Base-by-base conservation (phyloP, 2,888 invertebrate genomes). In the Polydrusus pterygomalis region DNA sequence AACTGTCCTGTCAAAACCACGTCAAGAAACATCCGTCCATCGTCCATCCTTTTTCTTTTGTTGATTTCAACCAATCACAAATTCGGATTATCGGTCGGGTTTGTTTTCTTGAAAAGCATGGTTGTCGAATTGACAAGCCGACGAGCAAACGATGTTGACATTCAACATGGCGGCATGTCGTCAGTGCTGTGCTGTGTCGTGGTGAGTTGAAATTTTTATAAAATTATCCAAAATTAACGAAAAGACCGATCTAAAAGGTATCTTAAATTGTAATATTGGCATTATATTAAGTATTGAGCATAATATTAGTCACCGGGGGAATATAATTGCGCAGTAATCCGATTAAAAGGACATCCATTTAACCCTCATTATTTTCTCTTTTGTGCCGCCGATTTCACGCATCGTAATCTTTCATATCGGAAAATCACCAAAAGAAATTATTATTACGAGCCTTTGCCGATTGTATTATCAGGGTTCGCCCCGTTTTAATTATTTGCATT, bases 111-210 rank as follows among this genome's bases (percentile, higher is more conserved):
- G 17, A 34, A 64, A 72, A 72, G 69, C 72, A 64, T 72, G 58
- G 69, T 69, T 60, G 72, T 68, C 64, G 56, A 65, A 64, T 72
- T 74, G 71, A 74, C 64, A 68, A 71, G 45, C 49, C 71, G 71
- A 74, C 64, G 70, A 71, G 45, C 49, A 34, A 64, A 60, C 74
- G 65, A 49, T 90, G 90, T 93, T 93, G 93, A 94, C 93, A 94
- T 93, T 93, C 93, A 95, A 95, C 93, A 95, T 95, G 95, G 95
- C 95, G 95, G 95, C 94, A 94, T 95, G 95, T 95, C 94, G 94
- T 94, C 94, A 94, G 95, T 95, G 95, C 94, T 94, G 93, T 95
- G 95, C 95, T 95, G 95, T 95, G 95, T 95, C 95, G 95, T 95
- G 95, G 95, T 95, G 92, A 94, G 95, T 94, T 91, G 86, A 86